These are phyloP conservation scores for Anguilla marmorata DNA, from an alignment of 2,797 vertebrate genomes.

Conservation along the genomic window DNA sequence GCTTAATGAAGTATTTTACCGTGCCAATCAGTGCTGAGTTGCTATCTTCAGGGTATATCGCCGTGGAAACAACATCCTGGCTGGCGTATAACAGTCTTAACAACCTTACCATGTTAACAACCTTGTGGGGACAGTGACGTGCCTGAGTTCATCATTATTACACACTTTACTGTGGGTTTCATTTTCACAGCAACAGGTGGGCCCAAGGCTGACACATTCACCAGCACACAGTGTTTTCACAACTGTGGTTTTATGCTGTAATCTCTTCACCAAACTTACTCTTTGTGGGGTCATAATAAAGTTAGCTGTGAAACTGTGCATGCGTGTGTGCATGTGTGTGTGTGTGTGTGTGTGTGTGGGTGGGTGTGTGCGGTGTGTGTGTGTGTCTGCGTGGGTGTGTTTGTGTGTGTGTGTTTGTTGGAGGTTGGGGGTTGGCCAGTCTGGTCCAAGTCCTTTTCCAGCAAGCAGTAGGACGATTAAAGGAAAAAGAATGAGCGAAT, in stretches of 20 bases:
- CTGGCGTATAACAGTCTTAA: neutral
- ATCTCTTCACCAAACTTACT: neutral
- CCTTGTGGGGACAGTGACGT: neutral
- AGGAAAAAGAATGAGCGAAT: neutral
- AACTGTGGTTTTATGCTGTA: neutral
- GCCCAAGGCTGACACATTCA: neutral
- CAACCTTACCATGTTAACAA: neutral
- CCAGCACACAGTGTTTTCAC: neutral
- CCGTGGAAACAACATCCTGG: neutral
- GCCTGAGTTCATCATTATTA: neutral
- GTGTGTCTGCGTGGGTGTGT: neutral
- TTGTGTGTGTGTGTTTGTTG: neutral
- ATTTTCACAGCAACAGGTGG: neutral
- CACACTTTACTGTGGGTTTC: conserved; percentile 14
- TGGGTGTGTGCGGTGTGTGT: neutral
- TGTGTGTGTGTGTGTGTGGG: neutral
- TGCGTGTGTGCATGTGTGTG: neutral
- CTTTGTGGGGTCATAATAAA: neutral
- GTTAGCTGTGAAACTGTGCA: neutral
- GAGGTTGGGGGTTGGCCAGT: neutral
- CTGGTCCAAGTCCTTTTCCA: neutral
- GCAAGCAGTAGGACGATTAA: neutral
- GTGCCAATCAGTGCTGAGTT: too few relatives aligned
- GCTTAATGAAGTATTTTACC: neutral
- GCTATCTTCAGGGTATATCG: conserved; percentile 14